phyloP scores from a whole-genome alignment of 37 sponge, comb jelly and placozoan genomes.

The Amphimedon queenslandica region DNA sequence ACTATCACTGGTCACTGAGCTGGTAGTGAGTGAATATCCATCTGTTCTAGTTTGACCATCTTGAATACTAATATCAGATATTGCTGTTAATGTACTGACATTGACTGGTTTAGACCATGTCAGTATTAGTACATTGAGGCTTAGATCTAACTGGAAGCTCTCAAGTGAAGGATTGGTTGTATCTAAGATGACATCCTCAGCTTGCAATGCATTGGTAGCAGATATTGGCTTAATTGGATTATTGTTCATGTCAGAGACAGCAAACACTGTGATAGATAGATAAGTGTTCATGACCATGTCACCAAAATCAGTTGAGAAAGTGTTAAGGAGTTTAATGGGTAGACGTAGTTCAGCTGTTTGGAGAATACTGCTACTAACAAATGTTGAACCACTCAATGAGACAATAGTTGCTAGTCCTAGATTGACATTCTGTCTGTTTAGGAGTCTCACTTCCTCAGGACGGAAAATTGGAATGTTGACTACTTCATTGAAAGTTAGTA shows the following conservation, averaged over 20 bases:
- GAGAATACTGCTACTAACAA: slow-evolving; percentile 21
- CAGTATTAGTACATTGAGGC: slow-evolving; percentile 46
- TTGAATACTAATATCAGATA: slow-evolving; percentile 39
- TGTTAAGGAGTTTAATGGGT: slow-evolving; percentile 22
- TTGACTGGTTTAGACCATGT: slow-evolving; percentile 65
- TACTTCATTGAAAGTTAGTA: slow-evolving; percentile 62
- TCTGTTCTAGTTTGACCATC: slow-evolving; percentile 1
- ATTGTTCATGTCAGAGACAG: slow-evolving; percentile 65
- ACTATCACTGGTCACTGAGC: slow-evolving; percentile 35
- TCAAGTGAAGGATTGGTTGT: slow-evolving; percentile 52
- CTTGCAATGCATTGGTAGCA: slow-evolving; percentile 39
- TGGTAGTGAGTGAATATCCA: slow-evolving; percentile 4
- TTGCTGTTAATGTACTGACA: slow-evolving; percentile 7
- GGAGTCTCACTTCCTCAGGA: slow-evolving; percentile 52
- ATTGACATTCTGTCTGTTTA: slow-evolving; percentile 49
- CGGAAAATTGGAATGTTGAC: slow-evolving; percentile 51
- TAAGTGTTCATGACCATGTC: slow-evolving; percentile 44
- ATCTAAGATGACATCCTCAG: slow-evolving; percentile 51
- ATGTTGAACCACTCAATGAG: slow-evolving; percentile 29
- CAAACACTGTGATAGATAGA: slow-evolving; percentile 50
- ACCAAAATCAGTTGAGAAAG: slow-evolving; percentile 51
- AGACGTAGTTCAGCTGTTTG: slow-evolving; percentile 35
- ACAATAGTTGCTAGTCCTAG: slow-evolving; percentile 26
- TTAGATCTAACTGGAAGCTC: slow-evolving; percentile 67
- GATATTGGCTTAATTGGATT: slow-evolving; percentile 56